Conservation (phyloP, 2,888 invertebrate species). For the Drosophila rubida region DNA sequence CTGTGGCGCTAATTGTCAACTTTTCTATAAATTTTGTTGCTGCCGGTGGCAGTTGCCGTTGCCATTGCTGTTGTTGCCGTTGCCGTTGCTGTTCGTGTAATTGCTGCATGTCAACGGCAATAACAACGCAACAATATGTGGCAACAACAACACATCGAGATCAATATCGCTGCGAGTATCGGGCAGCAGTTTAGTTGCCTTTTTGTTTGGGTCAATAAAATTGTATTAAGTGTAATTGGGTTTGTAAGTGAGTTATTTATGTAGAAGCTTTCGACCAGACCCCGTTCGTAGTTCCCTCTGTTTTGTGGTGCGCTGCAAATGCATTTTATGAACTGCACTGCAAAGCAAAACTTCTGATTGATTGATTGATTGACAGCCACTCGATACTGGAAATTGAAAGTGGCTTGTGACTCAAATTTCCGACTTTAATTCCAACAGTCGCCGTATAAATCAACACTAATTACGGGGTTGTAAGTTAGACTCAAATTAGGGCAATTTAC, state of each 20-base stretch:
- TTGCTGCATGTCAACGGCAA: conserved; percentile 60
- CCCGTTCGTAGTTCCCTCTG: conserved; percentile 41
- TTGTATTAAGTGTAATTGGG: conserved; percentile 73
- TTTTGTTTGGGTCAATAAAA: conserved; percentile 64
- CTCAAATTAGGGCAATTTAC: neutral
- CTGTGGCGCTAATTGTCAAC: conserved; percentile 65
- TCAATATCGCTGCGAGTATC: conserved; percentile 54
- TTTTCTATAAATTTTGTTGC: conserved; percentile 58
- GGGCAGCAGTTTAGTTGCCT: conserved; percentile 41
- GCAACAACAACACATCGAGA: conserved; percentile 28
- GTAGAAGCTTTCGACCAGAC: conserved; percentile 27
- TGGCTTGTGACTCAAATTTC: conserved; percentile 22
- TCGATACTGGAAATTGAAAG: conserved; percentile 51
- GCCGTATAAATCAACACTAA: conserved; percentile 15
- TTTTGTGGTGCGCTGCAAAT: conserved; percentile 26
- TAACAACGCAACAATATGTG: conserved; percentile 9
- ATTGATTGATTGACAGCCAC: conserved; percentile 63
- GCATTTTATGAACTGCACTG: conserved; percentile 16
- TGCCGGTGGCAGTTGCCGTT: conserved; percentile 49
- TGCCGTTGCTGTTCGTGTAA: conserved; percentile 49
- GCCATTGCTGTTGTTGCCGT: conserved; percentile 46
- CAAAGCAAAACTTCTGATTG: conserved; percentile 55
- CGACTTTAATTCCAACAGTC: conserved; percentile 9
- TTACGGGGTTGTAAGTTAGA: neutral
- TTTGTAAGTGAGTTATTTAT: conserved; percentile 75